A percentile compares a stretch with the other conserved stretches of the same genome.
phyloP scores from a whole-genome alignment of 2,113 vertebrate species.

The Rhea americana region DNA sequence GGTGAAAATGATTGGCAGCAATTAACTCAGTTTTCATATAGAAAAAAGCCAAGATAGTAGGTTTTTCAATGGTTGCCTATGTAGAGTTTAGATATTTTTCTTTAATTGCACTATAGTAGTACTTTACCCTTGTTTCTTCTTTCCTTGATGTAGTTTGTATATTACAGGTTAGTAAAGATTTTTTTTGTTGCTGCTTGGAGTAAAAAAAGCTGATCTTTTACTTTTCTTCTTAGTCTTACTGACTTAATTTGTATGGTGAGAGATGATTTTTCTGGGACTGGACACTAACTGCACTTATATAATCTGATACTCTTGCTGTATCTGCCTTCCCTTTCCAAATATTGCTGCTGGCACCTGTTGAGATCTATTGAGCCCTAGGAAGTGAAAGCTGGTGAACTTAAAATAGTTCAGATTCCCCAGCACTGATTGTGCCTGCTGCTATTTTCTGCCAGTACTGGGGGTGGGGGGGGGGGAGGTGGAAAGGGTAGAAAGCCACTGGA shows the following conservation, averaged over 20 bases:
- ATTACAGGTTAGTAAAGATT: not conserved
- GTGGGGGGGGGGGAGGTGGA: not conserved
- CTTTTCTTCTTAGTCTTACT: not conserved
- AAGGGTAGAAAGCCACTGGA: not conserved
- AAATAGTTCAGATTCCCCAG: not conserved
- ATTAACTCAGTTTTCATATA: not conserved
- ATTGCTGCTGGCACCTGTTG: not conserved
- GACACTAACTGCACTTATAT: not conserved
- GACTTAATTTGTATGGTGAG: not conserved
- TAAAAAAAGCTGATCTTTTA: not conserved
- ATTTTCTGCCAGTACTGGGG: not conserved
- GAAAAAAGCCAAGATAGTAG: not conserved
- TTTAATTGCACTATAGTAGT: not conserved
- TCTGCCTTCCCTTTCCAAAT: not conserved
- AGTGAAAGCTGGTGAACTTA: not conserved
- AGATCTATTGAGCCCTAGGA: not conserved
- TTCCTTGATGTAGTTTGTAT: not conserved
- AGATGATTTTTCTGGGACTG: not conserved
- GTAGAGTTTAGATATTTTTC: not conserved
- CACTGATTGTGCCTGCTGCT: not conserved
- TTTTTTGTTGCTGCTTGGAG: not conserved
- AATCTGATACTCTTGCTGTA: not conserved
- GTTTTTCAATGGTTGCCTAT: not conserved
- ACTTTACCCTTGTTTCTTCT: not conserved
- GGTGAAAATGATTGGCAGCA: not conserved